Conservation (phyloP, 1,140 invertebrate genomes). For the Periplaneta americana region DNA sequence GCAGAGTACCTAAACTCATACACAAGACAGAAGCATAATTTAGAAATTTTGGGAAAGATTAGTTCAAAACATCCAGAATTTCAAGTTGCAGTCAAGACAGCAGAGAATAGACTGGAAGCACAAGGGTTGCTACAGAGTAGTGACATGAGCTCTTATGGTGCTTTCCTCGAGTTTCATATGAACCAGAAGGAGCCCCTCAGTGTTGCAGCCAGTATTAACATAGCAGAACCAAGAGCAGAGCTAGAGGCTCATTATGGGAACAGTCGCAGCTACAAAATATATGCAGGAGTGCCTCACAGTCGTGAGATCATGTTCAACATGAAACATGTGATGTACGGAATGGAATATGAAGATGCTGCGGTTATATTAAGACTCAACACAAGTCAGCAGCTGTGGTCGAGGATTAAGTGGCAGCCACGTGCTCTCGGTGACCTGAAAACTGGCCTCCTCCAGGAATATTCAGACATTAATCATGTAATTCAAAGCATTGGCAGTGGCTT, state of each 20-base stretch:
- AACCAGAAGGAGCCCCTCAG: slow-evolving; percentile 4
- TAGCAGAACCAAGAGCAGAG: not conserved
- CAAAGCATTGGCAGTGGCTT: not conserved
- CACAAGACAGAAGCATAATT: not conserved
- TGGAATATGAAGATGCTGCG: not conserved
- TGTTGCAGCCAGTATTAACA: not conserved
- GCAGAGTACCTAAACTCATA: slow-evolving; percentile 12
- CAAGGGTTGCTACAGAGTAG: not conserved
- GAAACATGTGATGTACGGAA: not conserved
- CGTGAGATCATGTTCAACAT: not conserved
- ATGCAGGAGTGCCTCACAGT: not conserved
- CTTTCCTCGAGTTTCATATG: not conserved
- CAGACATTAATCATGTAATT: slow-evolving; percentile 1
- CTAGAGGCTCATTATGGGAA: not conserved
- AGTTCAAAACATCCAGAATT: not conserved
- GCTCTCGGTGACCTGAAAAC: not conserved
- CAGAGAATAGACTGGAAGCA: not conserved
- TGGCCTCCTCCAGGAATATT: slow-evolving; percentile 4
- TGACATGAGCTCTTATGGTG: not conserved
- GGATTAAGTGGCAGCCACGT: slow-evolving; percentile 7
- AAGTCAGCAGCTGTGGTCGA: slow-evolving; percentile 9
- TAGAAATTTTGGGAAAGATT: not conserved
- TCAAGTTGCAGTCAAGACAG: not conserved
- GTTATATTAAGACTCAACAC: slow-evolving; percentile 9
- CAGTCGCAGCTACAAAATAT: slow-evolving; percentile 1